Base-by-base conservation (phyloP, 1,140 invertebrate species). In the Drosophila sulfurigaster region DNA sequence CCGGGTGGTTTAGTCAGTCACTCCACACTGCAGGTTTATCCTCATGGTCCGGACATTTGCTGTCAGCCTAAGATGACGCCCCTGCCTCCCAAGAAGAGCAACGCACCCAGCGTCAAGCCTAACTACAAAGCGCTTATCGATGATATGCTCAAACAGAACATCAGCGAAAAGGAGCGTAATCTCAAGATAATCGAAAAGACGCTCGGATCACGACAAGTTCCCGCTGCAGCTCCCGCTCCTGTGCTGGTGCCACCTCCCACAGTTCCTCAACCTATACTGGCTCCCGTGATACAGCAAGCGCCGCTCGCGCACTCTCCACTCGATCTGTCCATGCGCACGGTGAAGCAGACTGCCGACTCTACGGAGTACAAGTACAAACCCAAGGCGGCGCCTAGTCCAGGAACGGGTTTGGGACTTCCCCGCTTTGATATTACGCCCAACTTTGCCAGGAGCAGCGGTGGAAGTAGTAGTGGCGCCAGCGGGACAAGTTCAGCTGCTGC, bases 271-370 rank as follows among this genome's bases (percentile, higher is more conserved):
- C 43, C 70, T 46, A 0, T 48, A 3, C n/a, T 46, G 11, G 16
- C 30, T 45, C 66, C 62, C 15, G 8, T 48, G 8, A 10, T 15
- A 56, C 13, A 49, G 20, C 35, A 28, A 28, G 43, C 38, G 32
- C 10, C 32, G 13, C 8, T 56, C 38, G 56, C 81, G 0, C 66
- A 97, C 86, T 97, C 96, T 1, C 96, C 96, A 0, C 90, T 98
- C 49, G 97, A 98, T 92, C 93, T 97, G 10, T 97, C 96, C 0
- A 96, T 97, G 38, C 97, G 97, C 89, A 97, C 96, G 0, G 95
- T 97, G 0, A 95, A 96, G 81, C 97, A 96, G 41, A 96, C 96
- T 1, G 96, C 96, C 0, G 96, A 97, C 92, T 97, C 96, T 1
- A 97, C 97, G 1, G 95, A 95, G 0, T 94, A 95, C 81, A 96